Conservation (phyloP, 2,797 vertebrate genomes). For the Sparidentex hasta region DNA sequence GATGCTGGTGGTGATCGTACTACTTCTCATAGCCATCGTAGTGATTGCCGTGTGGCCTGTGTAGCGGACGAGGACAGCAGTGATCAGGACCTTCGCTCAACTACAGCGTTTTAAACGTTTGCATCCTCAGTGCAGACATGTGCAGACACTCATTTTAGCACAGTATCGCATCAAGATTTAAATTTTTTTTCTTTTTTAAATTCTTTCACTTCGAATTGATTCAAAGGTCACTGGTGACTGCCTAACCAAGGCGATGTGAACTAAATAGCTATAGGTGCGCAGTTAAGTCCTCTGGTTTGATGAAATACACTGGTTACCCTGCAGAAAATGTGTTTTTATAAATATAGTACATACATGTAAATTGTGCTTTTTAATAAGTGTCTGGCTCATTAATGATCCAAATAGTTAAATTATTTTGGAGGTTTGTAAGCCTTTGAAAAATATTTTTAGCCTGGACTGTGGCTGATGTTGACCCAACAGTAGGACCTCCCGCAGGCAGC, state of each 20-base stretch:
- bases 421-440: conserved; percentile 1
- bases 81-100: conserved; percentile 8
- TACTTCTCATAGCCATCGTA: conserved; percentile 94
- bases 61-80: conserved; percentile 61
- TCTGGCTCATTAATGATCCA: conserved; percentile 31
- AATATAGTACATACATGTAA: conserved; percentile 15
- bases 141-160: conserved; percentile 2
- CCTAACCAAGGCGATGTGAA: conserved; percentile 13
- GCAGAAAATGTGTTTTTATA: not conserved
- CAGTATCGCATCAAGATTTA: conserved; percentile 20
- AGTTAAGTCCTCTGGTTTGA: not conserved
- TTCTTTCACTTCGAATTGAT: conserved; percentile 5
- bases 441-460: conserved; percentile 13
- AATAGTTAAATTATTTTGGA: conserved; percentile 32
- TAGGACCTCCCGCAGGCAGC: conserved; percentile 47
- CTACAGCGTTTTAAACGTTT: not conserved
- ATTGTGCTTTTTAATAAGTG: conserved; percentile 22
- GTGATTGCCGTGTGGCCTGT: conserved; percentile 92
- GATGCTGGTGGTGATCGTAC: conserved; percentile 95
- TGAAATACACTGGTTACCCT: not conserved
- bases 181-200: conserved; percentile 17
- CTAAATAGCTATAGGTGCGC: conserved; percentile 7
- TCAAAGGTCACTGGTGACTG: conserved; percentile 13
- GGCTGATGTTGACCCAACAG: conserved; percentile 30
- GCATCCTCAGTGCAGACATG: conserved; percentile 10